A percentile compares a stretch with the other conserved stretches of the same genome.
Evolutionary conservation across 2,888 invertebrate genomes (phyloP).

Genomic region (Hoplodrina ambigua): DNA sequence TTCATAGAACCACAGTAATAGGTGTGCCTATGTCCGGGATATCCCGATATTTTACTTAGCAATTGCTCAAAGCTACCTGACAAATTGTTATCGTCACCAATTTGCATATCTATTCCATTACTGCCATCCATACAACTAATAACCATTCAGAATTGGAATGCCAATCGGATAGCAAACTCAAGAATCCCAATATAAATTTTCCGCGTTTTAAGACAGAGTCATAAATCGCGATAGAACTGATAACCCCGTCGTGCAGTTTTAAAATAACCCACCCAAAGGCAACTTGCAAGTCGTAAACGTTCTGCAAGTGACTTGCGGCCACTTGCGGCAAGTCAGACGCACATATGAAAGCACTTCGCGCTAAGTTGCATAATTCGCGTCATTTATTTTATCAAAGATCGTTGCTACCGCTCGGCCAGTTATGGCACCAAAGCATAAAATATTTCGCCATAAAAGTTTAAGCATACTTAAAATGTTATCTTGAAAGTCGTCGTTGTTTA

Average conservation of each 20-base stretch:
- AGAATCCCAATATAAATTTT: conserved; percentile 61
- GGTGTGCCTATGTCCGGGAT: neutral
- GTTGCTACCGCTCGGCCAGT: conserved; percentile 55
- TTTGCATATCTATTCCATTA: conserved; percentile 37
- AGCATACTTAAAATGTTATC: conserved; percentile 62
- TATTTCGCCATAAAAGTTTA: conserved; percentile 64
- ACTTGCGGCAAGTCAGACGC: conserved; percentile 42
- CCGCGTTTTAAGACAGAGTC: conserved; percentile 52
- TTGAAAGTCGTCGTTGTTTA: conserved; percentile 41
- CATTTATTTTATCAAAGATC: conserved; percentile 65
- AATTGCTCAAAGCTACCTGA: conserved; percentile 17
- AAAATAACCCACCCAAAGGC: conserved; percentile 58
- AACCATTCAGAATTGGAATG: conserved; percentile 52
- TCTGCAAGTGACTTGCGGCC: conserved; percentile 33
- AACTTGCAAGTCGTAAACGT: conserved; percentile 51
- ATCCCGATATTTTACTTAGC: conserved; percentile 5
- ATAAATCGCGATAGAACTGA: conserved; percentile 62
- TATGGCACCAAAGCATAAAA: conserved; percentile 63
- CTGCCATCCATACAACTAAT: conserved; percentile 46
- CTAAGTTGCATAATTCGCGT: conserved; percentile 63
- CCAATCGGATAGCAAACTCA: conserved; percentile 57
- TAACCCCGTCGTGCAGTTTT: conserved; percentile 62
- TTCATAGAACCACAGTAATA: too few species aligned
- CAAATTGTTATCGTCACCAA: conserved; percentile 39
- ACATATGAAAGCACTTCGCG: conserved; percentile 53